phyloP scores from a whole-genome alignment of 2,888 invertebrate species.

The Habroteleia sp. region DNA sequence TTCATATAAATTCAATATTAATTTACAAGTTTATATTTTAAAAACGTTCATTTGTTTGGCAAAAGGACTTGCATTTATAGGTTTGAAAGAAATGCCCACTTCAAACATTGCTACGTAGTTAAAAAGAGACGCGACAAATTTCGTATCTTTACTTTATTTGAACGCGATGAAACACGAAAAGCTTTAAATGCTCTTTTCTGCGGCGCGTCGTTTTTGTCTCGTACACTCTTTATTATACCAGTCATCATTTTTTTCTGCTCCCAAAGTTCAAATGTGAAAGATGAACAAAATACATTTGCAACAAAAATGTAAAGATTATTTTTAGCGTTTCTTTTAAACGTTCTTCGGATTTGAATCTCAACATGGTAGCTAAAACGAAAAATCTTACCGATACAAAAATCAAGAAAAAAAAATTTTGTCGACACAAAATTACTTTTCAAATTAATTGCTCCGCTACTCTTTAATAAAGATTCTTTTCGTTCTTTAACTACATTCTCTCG shows the following conservation, averaged over 20 bases:
- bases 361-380: conserved; percentile 8
- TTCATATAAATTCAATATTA: too few relatives aligned
- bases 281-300: conserved; percentile 38
- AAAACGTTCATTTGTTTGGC: too few relatives aligned
- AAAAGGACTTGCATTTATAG: too few relatives aligned
- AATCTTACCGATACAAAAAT: conserved; percentile 9
- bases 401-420: too few relatives aligned
- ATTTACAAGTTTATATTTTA: too few relatives aligned
- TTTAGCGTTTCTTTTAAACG: conserved; percentile 42
- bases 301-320: conserved; percentile 47
- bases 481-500: too few relatives aligned
- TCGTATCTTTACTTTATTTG: too few relatives aligned
- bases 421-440: conserved; percentile 15
- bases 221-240: conserved; percentile 22
- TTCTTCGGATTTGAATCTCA: conserved; percentile 13
- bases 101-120: too few relatives aligned
- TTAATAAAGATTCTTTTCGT: too few relatives aligned
- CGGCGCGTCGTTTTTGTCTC: conserved; percentile 25
- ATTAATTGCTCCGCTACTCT: too few relatives aligned
- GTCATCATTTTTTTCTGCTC: conserved; percentile 40
- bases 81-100: too few relatives aligned
- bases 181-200: conserved; percentile 23
- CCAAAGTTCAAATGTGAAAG: conserved; percentile 53
- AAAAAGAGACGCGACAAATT: too few relatives aligned
- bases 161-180: conserved; percentile 12